phyloP scores from a whole-genome alignment of 2,797 vertebrate genomes.

The Melanotaenia nigrans region DNA sequence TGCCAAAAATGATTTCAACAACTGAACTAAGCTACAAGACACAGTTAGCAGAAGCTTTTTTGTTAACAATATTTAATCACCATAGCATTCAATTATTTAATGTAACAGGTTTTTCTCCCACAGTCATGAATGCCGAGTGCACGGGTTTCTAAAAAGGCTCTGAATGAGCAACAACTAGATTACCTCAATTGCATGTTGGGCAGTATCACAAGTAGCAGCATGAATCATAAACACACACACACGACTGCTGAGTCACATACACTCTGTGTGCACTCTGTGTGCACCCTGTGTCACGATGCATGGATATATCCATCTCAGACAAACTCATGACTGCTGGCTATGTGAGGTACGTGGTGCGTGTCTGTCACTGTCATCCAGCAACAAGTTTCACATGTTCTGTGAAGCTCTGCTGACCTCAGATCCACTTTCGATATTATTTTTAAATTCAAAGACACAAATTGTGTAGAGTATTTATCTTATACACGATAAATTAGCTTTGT shows the following conservation, averaged over 20 bases:
- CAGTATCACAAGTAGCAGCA: slow-evolving; percentile 47
- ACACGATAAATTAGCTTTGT: slow-evolving; percentile 1
- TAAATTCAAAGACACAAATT: background rate
- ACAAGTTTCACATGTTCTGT: slow-evolving; percentile 18
- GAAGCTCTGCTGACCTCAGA: background rate
- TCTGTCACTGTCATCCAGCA: slow-evolving; percentile 26
- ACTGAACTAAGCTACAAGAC: slow-evolving; percentile 12
- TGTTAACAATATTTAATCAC: slow-evolving; percentile 16
- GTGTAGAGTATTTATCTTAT: background rate
- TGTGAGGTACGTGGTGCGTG: slow-evolving; percentile 34
- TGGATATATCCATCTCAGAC: slow-evolving; percentile 24
- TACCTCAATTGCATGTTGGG: slow-evolving; percentile 57
- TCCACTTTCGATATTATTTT: background rate
- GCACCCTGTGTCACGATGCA: slow-evolving; percentile 49
- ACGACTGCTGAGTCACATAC: slow-evolving; percentile 41
- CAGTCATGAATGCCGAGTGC: slow-evolving; percentile 4
- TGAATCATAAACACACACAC: slow-evolving; percentile 55
- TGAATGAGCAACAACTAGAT: slow-evolving; percentile 43
- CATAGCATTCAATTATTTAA: slow-evolving; percentile 1
- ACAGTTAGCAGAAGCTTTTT: background rate
- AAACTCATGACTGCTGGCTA: slow-evolving; percentile 57
- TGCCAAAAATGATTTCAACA: slow-evolving; percentile 37
- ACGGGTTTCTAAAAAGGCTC: slow-evolving; percentile 23
- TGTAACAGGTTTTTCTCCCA: slow-evolving; percentile 25
- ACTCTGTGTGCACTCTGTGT: slow-evolving; percentile 4